These are phyloP conservation scores for Synanthedon tipuliformis DNA, from an alignment of 2,888 invertebrate genomes.

Conservation along the genomic window DNA sequence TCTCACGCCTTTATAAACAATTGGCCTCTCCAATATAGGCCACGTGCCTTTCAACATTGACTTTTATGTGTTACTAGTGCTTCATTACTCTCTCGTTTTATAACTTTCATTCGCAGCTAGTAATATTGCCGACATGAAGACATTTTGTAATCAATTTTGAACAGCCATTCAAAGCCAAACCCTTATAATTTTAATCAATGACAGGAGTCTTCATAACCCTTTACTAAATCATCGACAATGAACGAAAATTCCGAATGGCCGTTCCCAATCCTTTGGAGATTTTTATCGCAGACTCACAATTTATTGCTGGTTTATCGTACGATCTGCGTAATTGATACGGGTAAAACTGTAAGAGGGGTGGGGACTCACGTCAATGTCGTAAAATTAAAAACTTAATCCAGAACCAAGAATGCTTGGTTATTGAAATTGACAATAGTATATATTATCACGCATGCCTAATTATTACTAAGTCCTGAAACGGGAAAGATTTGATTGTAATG, in stretches of 20 bases:
- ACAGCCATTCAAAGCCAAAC: background rate
- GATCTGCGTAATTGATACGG: slow-evolving; percentile 56
- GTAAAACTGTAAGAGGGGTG: slow-evolving; percentile 1
- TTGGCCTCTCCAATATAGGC: slow-evolving; percentile 34
- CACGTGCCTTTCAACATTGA: slow-evolving; percentile 28
- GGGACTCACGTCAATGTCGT: background rate
- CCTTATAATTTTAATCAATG: slow-evolving; percentile 5
- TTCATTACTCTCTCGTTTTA: background rate
- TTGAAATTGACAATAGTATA: background rate
- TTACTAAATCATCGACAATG: slow-evolving; percentile 43
- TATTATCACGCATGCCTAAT: background rate
- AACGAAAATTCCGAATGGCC: slow-evolving; percentile 33
- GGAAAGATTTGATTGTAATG: too few relatives aligned
- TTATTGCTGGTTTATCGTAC: slow-evolving; percentile 49
- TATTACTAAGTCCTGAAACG: too few relatives aligned
- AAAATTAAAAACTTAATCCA: too few relatives aligned
- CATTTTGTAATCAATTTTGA: background rate
- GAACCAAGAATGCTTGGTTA: background rate
- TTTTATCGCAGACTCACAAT: slow-evolving; percentile 34
- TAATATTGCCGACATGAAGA: background rate
- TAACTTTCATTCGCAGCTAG: background rate
- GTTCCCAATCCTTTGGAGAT: slow-evolving; percentile 31
- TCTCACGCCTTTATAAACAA: slow-evolving; percentile 54
- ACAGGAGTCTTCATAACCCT: slow-evolving; percentile 29
- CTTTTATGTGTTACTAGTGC: background rate